A percentile compares a stretch with the other conserved stretches of the same genome.
phyloP scores from a whole-genome alignment of 2,797 vertebrate species.

The Danio choprae region DNA sequence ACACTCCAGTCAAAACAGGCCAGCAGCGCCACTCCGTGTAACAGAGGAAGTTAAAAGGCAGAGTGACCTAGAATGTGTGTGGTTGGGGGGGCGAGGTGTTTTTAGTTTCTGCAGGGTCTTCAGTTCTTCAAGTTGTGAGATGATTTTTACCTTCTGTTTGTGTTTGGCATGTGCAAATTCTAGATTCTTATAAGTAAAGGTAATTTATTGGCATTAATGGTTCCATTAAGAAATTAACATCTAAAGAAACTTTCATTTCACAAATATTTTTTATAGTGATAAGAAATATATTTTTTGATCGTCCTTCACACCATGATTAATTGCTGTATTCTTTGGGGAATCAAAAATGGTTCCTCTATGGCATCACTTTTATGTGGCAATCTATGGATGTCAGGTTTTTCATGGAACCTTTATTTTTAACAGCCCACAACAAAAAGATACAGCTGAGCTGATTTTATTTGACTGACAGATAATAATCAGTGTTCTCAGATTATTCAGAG shows the following conservation, averaged over 20 bases:
- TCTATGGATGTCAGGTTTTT: too few relatives aligned
- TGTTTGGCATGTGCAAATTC: constrained; percentile 46
- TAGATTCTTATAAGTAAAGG: constrained; percentile 39
- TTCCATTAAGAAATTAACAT: neutral
- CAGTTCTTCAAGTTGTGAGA: constrained; percentile 48
- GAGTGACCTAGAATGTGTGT: constrained; percentile 39
- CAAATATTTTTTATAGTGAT: too few relatives aligned
- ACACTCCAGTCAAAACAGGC: constrained; percentile 47
- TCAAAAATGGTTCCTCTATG: too few relatives aligned
- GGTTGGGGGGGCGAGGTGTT: neutral
- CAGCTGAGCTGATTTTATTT: neutral
- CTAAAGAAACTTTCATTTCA: too few relatives aligned
- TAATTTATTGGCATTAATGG: constrained; percentile 28
- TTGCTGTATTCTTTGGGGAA: too few relatives aligned
- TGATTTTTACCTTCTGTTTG: constrained; percentile 46
- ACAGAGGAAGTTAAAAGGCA: constrained; percentile 38
- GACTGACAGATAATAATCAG: neutral
- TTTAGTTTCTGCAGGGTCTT: constrained; percentile 49
- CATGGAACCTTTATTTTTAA: too few relatives aligned
- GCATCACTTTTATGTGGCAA: too few relatives aligned
- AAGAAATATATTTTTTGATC: too few relatives aligned
- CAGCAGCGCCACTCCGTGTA: constrained; percentile 50
- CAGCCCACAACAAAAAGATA: neutral
- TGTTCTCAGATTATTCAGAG: neutral
- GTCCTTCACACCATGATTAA: too few relatives aligned